Evolutionary conservation across 1,140 invertebrate species (phyloP).

Genomic region (Aporrectodea caliginosa): DNA sequence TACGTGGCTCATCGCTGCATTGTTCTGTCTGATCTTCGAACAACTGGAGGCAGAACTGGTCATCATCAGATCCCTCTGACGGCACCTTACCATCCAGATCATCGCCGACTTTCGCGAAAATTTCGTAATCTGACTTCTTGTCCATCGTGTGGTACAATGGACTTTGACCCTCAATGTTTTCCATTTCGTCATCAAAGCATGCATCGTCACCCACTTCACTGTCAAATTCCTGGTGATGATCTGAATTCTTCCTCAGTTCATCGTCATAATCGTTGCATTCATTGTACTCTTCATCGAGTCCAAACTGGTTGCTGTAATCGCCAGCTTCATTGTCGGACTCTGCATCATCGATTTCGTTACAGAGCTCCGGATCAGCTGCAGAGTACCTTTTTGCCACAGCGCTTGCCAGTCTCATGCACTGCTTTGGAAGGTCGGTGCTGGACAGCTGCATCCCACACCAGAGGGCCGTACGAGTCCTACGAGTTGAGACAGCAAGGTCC

Average conservation of each 20-base stretch:
- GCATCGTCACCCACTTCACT: neutral
- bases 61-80: neutral
- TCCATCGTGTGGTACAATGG: neutral
- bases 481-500: conserved; percentile 60
- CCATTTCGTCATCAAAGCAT: neutral
- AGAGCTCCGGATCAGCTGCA: neutral
- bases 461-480: conserved; percentile 63
- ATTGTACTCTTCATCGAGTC: too few relatives aligned
- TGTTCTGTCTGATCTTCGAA: neutral
- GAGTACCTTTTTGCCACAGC: neutral
- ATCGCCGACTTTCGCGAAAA: neutral
- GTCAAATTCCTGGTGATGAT: neutral
- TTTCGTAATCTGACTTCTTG: neutral
- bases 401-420: conserved; percentile 23
- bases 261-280: too few relatives aligned
- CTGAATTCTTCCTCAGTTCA: neutral
- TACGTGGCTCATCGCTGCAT: neutral
- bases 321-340: too few relatives aligned
- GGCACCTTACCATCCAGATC: neutral
- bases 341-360: too few relatives aligned
- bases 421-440: conserved; percentile 38
- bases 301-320: too few relatives aligned
- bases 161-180: neutral
- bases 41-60: neutral
- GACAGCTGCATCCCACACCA: conserved; percentile 62